Base-by-base conservation (phyloP, 2,888 invertebrate species). In the Allolobophora icterica region DNA sequence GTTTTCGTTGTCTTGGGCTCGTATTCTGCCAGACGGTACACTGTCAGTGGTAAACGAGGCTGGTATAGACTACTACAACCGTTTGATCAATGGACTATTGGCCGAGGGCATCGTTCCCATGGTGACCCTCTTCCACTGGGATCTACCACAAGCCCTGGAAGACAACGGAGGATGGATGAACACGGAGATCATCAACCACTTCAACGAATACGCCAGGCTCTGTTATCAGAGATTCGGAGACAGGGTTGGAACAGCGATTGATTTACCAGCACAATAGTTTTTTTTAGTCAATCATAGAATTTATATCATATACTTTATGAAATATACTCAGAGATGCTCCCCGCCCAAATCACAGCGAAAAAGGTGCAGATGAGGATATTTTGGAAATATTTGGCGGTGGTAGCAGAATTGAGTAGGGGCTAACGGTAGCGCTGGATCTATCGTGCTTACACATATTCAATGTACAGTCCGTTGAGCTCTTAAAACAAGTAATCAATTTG, bases 61-160 rank as follows among this genome's bases (percentile, higher is more conserved):
- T 4, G 98, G 97, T 33, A 96, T 98, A 24, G 95, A 96, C 91
- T 97, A 97, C 95, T 98, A 98, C 95, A 97, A 96, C 94, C 96
- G 97, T 93, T 95, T 98, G 89, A 97, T 98, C 91, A 96, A 97
- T 94, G 97, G 97, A 93, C 96, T 98, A 17, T 92, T 97, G 15
- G 96, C 95, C 0, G 95, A 96, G 8, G 96, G 96, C 30, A 96
- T 97, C 91, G 94, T 95, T 91, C 97, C 97, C 15, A 94, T 96
- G 94, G 94, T 96, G 15, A 96, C 96, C 96, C 96, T 95, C 96
- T 96, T 94, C 92, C 95, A 95, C 93, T 94, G 94, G 94, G 96
- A 96, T 92, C 94, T 95, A 90, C 96, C 95, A 0, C 94, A 95
- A 89, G 93, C 93, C 19, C 93, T 96, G 38, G 94, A 95, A 92